Percentiles rank a stretch among this genome's conserved stretches.
Conservation (phyloP, 2,888 invertebrate species). For the Ceramica pisi region DNA sequence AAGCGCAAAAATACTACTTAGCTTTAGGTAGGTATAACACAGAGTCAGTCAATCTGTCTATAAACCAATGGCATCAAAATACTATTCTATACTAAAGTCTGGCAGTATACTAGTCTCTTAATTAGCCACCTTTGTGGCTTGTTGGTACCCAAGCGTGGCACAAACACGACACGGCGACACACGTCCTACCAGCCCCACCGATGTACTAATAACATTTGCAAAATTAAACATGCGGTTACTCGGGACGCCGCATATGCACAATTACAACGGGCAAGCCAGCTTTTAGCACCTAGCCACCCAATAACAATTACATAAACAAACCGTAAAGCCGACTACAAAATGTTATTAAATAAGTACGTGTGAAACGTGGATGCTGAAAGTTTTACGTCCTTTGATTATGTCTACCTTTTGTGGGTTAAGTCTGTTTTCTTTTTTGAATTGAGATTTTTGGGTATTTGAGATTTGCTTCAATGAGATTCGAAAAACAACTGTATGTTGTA, state of each 20-base stretch:
- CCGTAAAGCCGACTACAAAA: conserved; percentile 49
- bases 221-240: conserved; percentile 83
- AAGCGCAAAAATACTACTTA: no score
- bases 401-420: conserved; percentile 16
- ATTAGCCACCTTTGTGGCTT: conserved; percentile 81
- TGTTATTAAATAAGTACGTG: conserved; percentile 55
- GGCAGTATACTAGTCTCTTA: conserved; percentile 64
- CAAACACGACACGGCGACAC: conserved; percentile 59
- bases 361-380: conserved; percentile 29
- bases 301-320: conserved; percentile 74
- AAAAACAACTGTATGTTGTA: no score
- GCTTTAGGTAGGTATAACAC: neutral
- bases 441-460: neutral
- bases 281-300: conserved; percentile 79
- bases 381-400: conserved; percentile 44
- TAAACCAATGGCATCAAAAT: conserved; percentile 64
- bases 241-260: conserved; percentile 73
- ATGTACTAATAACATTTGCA: conserved; percentile 83
- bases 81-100: conserved; percentile 74
- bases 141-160: conserved; percentile 71
- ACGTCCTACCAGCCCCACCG: conserved; percentile 38
- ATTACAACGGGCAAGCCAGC: conserved; percentile 76
- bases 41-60: neutral
- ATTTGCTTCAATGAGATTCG: no score
- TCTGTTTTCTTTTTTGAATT: neutral